Conservation (phyloP, 2,888 invertebrate species). For the Limnephilus lunatus region DNA sequence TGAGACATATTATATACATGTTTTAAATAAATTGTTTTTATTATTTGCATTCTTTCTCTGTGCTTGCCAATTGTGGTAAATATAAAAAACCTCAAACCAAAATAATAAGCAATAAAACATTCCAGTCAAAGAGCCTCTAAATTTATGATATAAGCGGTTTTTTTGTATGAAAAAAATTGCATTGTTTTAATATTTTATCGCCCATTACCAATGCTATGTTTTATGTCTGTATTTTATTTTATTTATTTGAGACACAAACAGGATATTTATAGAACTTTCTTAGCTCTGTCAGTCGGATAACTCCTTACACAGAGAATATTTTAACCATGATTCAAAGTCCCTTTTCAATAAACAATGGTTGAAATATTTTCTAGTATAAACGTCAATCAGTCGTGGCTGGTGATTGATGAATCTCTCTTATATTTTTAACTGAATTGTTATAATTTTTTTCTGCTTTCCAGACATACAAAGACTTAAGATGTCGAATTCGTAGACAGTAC, state of each 20-base stretch:
- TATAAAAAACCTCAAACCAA: too few relatives aligned
- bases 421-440: neutral
- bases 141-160: too few relatives aligned
- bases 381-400: neutral
- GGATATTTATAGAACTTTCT: too few relatives aligned
- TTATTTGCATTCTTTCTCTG: too few relatives aligned
- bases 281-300: too few relatives aligned
- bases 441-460: conserved; percentile 5
- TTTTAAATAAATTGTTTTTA: neutral
- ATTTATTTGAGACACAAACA: too few relatives aligned
- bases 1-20: neutral
- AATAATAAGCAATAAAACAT: too few relatives aligned
- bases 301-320: neutral
- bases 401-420: neutral
- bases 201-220: neutral
- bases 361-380: neutral
- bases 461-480: conserved; percentile 48
- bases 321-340: neutral
- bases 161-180: too few relatives aligned
- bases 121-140: too few relatives aligned
- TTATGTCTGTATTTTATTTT: neutral
- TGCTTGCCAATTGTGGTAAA: too few relatives aligned
- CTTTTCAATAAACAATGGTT: neutral
- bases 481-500: conserved; percentile 42
- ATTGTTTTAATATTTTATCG: too few relatives aligned